Evolutionary conservation across 2,113 vertebrate genomes (phyloP), one percentile per base, ranked within the genome.

Genomic region (Micronisus gabar): DNA sequence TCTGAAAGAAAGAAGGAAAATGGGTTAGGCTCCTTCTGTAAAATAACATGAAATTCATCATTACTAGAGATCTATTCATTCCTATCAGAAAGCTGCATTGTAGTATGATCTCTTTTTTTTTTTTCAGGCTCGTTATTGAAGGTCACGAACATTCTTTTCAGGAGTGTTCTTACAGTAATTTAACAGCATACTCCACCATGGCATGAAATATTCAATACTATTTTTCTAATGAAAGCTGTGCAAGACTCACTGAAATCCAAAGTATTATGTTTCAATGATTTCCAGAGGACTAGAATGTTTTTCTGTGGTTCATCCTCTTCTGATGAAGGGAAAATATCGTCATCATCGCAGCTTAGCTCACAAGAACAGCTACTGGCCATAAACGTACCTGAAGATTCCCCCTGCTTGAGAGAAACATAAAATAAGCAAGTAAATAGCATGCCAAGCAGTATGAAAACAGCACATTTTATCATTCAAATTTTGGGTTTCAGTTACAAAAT

Each of bases 241-340:
- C 21, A 90, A 85, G 50, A 97, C 92, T 98, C 47, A 97, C 95
- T 79, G 45, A 94, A 93, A 90, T 94, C 61, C 70, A 70, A 30
- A 88, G 80, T 71, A n/a, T 20, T 74, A 70, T 30, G 61, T 63
- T 88, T 91, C 71, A 81, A 90, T 81, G 81, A 58, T 78, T 97
- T 96, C 96, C 95, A 98, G 43, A 61, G 85, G 62, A 93, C 62
- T 67, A 74, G 72, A 80, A 20, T 62, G 45, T 34, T 93, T 85
- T 96, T 45, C 74, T 65, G 81, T 74, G 43, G 84, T 58, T 94
- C 76, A 13, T 90, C 58, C 21, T 91, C 88, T 65, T 96, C 94
- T 81, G 79, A 67, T 36, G 80, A 62, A 91, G 59, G 27, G 58
- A 92, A 78, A 85, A 88, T 34, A n/a, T 38, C 32, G 0, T 88